Evolutionary conservation across 2,113 vertebrate genomes (phyloP).

Genomic region (Triplophysa tibetana): DNA sequence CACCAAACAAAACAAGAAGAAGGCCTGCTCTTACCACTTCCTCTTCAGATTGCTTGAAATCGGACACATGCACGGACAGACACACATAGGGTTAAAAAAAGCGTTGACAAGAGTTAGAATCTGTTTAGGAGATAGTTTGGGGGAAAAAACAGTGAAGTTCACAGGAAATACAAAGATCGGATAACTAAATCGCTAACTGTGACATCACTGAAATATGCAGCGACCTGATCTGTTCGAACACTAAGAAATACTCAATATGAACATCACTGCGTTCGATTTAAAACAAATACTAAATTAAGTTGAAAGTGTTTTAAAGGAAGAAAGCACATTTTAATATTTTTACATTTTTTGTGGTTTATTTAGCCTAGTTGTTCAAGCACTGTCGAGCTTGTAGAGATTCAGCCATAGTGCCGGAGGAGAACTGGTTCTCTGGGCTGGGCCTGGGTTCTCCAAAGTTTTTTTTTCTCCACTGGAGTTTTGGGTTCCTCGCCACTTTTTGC

Average conservation of each 20-base stretch:
- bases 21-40: slow-evolving; percentile 91
- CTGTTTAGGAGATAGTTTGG: slow-evolving; percentile 32
- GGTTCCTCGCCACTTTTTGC: too few relatives aligned
- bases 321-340: too few relatives aligned
- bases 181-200: neutral
- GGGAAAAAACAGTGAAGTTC: neutral
- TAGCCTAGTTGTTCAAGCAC: too few relatives aligned
- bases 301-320: too few relatives aligned
- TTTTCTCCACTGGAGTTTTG: too few relatives aligned
- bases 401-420: too few relatives aligned
- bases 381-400: too few relatives aligned
- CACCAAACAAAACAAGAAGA: slow-evolving; percentile 39
- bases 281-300: too few relatives aligned
- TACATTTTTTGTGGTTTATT: too few relatives aligned
- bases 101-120: slow-evolving; percentile 71
- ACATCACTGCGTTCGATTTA: too few relatives aligned
- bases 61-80: slow-evolving; percentile 66
- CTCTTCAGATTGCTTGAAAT: slow-evolving; percentile 92
- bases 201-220: neutral
- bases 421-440: too few relatives aligned
- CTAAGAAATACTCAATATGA: neutral
- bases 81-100: slow-evolving; percentile 71
- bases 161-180: slow-evolving; percentile 31
- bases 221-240: neutral
- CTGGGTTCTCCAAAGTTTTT: too few relatives aligned